A percentile compares a stretch with the other conserved stretches of the same genome.
These are phyloP conservation scores for Brachyhypopomus occidentalis DNA, from an alignment of 2,113 vertebrate genomes.

Conservation along the genomic window DNA sequence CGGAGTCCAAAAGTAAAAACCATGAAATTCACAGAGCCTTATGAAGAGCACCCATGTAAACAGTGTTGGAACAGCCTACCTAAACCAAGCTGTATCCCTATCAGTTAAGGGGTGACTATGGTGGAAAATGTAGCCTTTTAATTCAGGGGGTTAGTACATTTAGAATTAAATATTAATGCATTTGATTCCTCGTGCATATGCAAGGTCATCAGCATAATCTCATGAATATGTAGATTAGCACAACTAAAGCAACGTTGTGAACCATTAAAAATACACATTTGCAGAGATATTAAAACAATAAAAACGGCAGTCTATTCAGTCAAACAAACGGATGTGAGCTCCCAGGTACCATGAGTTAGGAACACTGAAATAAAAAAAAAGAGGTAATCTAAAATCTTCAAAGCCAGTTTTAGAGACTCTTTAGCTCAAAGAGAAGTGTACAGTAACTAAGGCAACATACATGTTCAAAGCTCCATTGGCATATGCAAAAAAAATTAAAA, in stretches of 20 bases:
- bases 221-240: neutral
- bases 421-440: conserved; percentile 16
- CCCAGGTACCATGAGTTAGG: neutral
- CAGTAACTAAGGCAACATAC: conserved; percentile 21
- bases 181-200: conserved; percentile 38
- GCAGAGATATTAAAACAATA: conserved; percentile 21
- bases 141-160: neutral
- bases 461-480: neutral
- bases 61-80: too few relatives aligned
- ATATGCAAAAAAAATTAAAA: neutral
- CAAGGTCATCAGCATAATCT: neutral
- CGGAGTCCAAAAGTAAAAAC: too few relatives aligned
- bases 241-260: neutral
- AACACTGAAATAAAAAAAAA: neutral
- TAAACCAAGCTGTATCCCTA: too few relatives aligned
- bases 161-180: conserved; percentile 24
- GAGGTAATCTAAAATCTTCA: conserved; percentile 25
- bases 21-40: too few relatives aligned
- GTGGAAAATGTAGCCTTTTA: neutral
- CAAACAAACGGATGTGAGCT: conserved; percentile 20
- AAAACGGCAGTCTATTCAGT: conserved; percentile 3
- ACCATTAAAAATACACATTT: conserved; percentile 4
- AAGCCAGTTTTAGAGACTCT: neutral
- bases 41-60: too few relatives aligned
- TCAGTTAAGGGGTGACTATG: neutral